These are phyloP conservation scores for Spheniscus humboldti DNA, from an alignment of 2,797 vertebrate genomes.

Conservation along the genomic window DNA sequence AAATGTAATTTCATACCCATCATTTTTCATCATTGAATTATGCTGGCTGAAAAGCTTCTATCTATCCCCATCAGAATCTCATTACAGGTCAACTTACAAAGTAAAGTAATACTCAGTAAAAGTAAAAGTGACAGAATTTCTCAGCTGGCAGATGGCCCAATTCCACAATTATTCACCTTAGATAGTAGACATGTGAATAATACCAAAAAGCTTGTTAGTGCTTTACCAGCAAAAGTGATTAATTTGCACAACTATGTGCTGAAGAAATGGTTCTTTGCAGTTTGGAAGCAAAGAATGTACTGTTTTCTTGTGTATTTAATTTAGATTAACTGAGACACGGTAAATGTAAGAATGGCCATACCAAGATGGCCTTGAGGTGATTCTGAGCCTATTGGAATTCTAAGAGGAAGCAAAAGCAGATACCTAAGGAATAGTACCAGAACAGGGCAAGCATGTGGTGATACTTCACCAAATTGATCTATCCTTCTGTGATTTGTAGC, in stretches of 20 bases:
- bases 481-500: neutral
- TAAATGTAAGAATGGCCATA: neutral
- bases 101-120: constrained; percentile 20
- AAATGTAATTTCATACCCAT: neutral
- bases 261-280: neutral
- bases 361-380: neutral
- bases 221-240: neutral
- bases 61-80: constrained; percentile 51
- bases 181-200: neutral
- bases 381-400: neutral
- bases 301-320: neutral
- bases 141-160: constrained; percentile 9
- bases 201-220: neutral
- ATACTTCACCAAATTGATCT: neutral
- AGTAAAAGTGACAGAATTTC: constrained; percentile 34
- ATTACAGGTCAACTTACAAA: constrained; percentile 55
- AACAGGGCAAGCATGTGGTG: neutral
- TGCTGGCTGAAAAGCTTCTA: constrained; percentile 26
- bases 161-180: constrained; percentile 28
- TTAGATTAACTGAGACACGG: neutral
- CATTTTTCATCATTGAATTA: constrained; percentile 51
- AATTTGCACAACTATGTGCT: neutral
- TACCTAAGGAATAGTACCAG: neutral
- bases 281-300: neutral
- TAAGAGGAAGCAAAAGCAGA: neutral